Base-by-base conservation (phyloP, 2,888 invertebrate genomes). In the Agrotis segetum region DNA sequence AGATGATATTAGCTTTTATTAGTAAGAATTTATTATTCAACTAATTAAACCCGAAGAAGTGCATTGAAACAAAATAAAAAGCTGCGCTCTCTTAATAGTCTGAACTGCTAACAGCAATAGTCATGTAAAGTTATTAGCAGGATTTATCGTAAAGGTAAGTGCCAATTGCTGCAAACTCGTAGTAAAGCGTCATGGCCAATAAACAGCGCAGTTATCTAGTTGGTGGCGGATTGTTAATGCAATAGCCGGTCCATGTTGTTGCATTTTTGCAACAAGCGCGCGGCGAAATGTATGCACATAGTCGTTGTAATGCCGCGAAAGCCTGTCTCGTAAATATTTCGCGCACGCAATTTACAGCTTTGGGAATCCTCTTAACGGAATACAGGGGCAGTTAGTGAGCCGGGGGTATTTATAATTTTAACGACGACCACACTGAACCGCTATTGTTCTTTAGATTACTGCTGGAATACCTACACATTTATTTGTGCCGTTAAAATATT, bases 301-400 rank as follows among this genome's bases (percentile, higher is more conserved):
- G 90, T 89, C 89, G 92, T 89, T 93, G 94, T 94, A 93, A 94
- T 93, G 93, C 93, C 91, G 89, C 93, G 91, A 92, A 93, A 91
- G 92, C 92, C 92, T 94, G 95, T 94, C 95, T 95, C 95, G 94
- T 96, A 96, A 96, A 95, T 95, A 95, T 95, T 94, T 94, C 92
- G 91, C 87, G 89, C 89, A 94, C 93, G 92, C 94, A 95, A 96
- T 96, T 95, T 95, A 95, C 95, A 90, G 94, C 94, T 92, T 93
- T 93, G 92, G 92, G 93, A 94, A 94, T 95, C 94, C 95, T 95
- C 95, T 95, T 95, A 94, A 94, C 94, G 93, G 92, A 93, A 93
- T 93, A 94, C 92, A 91, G 90, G 91, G 92, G 93, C 92, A 93
- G 94, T 95, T 94, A 95, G 95, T 94, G 92, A 92, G 89, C 91